Evolutionary conservation across 2,113 vertebrate species (phyloP).

Genomic region (Acrocephalus arundinaceus): DNA sequence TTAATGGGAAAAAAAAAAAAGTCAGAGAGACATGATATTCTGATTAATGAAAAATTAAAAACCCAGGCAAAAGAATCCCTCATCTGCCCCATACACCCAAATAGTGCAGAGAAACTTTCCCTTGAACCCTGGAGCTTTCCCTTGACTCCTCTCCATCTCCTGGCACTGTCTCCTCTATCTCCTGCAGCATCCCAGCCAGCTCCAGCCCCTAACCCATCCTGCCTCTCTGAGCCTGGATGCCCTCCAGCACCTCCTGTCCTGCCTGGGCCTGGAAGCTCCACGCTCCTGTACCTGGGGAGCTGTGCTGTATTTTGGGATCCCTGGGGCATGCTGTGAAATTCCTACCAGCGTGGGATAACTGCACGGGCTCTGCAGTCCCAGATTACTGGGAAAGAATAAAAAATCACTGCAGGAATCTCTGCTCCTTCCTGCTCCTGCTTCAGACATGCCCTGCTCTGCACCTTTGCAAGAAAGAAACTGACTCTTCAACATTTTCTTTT

Average conservation of each 20-base stretch:
- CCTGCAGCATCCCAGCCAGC: background rate
- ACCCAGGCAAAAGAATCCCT: rapidly evolving
- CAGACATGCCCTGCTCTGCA: rapidly evolving
- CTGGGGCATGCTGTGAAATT: constrained; percentile 60
- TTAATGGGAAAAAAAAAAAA: background rate
- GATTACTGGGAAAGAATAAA: background rate
- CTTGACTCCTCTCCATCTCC: background rate
- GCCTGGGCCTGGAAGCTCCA: constrained; percentile 53
- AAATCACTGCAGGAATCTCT: background rate
- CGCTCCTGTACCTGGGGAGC: constrained; percentile 38
- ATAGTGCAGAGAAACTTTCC: background rate
- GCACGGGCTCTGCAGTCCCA: background rate
- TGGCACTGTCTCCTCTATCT: background rate
- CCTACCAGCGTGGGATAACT: constrained; percentile 47
- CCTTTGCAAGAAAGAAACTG: background rate
- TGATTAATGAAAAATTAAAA: background rate
- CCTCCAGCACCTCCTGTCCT: background rate
- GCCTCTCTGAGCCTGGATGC: background rate
- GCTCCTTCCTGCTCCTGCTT: background rate
- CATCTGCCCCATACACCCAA: rapidly evolving
- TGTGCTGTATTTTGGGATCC: constrained; percentile 45
- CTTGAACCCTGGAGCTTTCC: background rate
- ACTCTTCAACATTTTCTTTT: background rate
- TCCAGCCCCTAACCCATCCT: background rate
- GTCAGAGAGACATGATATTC: background rate